Base-by-base conservation (phyloP, 2,113 vertebrate species). In the Xiphophorus maculatus region DNA sequence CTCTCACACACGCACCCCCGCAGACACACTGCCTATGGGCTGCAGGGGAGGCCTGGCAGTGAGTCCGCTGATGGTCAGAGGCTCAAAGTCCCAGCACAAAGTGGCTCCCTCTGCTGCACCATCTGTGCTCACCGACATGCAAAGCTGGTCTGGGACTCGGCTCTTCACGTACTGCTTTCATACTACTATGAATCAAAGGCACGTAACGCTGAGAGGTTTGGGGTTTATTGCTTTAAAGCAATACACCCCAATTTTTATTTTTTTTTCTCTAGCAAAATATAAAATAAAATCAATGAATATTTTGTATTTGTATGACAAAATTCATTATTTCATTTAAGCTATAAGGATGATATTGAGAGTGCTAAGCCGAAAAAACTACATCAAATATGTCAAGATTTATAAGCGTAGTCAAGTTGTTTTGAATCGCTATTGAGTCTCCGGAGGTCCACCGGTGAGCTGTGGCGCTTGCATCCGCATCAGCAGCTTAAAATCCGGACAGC, bases 51-150 rank as follows among this genome's bases (percentile, higher is more conserved):
- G 86, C 90, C 86, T 87, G 89, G 83, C 89, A 90, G 85, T 70
- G 70, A 69, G 48, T 70, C 73, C 73, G 62, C 70, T 66, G 82
- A 66, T 72, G 84, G 87, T 88, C 88, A 85, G 62, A 84, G 81
- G 75, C 84, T 87, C 80, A 76, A 66, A 82, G 89, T 74, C 68
- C 83, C 69, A 83, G 82, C 73, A 88, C 58, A 75, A 68, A 90
- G 83, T 86, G 85, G 90, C 90, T 90, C 92, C 92, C 92, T 92
- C 92, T 93, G 90, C 90, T 89, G 90, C 84, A 84, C 90, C 90
- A 88, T 88, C 90, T 90, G 92, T 76, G 89, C 88, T 89, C 74
- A 58, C 5, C 72, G 88, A 87, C 76, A 75, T 54, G 74, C 69
- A 69, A 33, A 27, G 65, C 84, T 63, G 73, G 74, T 74, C 84